Conservation (phyloP, 2,797 vertebrate genomes). For the Myoxocephalus aenaeus region DNA sequence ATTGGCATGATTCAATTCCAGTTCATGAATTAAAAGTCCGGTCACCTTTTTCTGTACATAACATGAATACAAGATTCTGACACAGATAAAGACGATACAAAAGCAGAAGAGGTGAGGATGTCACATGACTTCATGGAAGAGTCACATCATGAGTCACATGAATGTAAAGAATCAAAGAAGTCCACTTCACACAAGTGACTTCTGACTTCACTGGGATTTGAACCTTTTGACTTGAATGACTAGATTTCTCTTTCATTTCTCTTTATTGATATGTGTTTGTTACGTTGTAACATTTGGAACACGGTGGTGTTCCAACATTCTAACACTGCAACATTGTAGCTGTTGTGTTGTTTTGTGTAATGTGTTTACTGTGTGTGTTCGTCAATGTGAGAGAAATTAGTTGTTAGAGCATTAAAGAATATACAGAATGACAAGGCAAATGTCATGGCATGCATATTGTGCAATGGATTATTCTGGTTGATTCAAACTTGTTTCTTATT, state of each 20-base stretch:
- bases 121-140: constrained; percentile 8
- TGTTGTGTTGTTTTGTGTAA: no score
- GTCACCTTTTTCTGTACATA: background rate
- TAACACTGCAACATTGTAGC: no score
- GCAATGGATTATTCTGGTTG: background rate
- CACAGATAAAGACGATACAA: background rate
- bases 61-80: background rate
- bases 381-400: no score
- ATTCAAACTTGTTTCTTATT: background rate
- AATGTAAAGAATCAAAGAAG: background rate
- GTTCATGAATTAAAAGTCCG: constrained; percentile 8
- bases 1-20: background rate
- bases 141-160: background rate
- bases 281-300: background rate
- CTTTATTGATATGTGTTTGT: constrained; percentile 1
- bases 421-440: no score
- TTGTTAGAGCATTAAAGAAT: no score
- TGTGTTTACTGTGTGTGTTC: no score
- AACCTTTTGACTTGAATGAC: background rate
- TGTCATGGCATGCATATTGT: no score
- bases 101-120: constrained; percentile 5
- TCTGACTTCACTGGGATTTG: background rate
- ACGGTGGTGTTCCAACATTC: background rate
- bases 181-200: background rate
- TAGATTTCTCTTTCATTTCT: constrained; percentile 32